Evolutionary conservation across 2,888 invertebrate genomes (phyloP), one percentile per base, ranked within the genome.

Genomic region (Sarcophaga caerulescens): DNA sequence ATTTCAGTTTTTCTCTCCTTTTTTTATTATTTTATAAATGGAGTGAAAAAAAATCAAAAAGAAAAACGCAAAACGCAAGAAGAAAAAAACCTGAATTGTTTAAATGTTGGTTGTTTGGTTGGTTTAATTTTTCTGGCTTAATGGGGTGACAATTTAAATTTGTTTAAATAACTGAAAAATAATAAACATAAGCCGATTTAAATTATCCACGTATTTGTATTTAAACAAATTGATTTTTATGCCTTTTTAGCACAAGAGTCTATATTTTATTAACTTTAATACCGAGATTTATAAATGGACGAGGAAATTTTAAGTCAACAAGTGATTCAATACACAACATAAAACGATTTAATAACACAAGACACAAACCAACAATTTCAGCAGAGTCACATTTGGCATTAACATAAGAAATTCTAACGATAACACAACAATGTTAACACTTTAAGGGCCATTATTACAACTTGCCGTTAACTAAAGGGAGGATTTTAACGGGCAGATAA

Each of bases 51-150:
- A 17, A 52, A 14, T 0, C 8, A n/a, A 60, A 60, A 60, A n/a
- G n/a, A 44, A 66, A 66, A 19, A n/a, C 4, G 4, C 11, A 47
- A 47, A 47, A 1, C n/a, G n/a, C 11, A 47, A 47, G 47, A 47
- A 14, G 4, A 14, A 14, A 47, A 47, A 47, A 47, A 47, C 47
- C 19, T 60, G 60, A 70, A 47, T 6, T 74, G 23, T 79, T 79
- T 79, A 66, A 82, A 79, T 65, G 65, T 75, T 80, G 70, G 63
- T 70, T 76, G 79, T 60, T 65, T 80, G 79, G 70, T 65, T 79
- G 70, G 47, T 70, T 80, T 84, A 80, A 65, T 80, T 84, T 76
- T 14, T 75, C 65, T 77, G 78, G 19, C 45, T 75, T 79, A 74
- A 75, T 45, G 47, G 59, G 59, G 4, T 76, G 75, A 66, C 75